A percentile compares a stretch with the other conserved stretches of the same genome.
Conservation (phyloP, 2,888 invertebrate species). For the Papilio gigon region DNA sequence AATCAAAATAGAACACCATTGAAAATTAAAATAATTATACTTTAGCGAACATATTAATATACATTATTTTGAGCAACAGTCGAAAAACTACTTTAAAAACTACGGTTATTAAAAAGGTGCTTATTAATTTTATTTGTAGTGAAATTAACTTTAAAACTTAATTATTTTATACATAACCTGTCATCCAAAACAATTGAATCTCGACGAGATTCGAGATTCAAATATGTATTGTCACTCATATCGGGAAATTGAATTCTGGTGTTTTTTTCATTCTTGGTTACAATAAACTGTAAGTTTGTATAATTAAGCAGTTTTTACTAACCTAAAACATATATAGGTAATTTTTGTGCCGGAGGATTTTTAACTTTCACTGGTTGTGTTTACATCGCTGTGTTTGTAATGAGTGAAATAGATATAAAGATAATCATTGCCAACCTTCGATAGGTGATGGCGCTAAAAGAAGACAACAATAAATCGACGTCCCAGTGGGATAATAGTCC, state of each 20-base stretch:
- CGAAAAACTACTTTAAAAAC: neutral
- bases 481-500: neutral
- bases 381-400: neutral
- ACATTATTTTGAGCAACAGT: too few relatives aligned
- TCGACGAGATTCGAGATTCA: constrained; percentile 3
- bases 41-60: too few relatives aligned
- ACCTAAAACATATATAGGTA: neutral
- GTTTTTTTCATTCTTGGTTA: neutral
- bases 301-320: neutral
- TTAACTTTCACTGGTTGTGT: neutral
- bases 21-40: neutral
- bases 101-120: neutral
- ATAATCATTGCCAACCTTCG: constrained; percentile 5
- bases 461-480: constrained; percentile 1
- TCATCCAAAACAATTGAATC: constrained; percentile 11
- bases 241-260: neutral
- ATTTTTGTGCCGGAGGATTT: neutral
- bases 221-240: neutral
- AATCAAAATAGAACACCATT: neutral
- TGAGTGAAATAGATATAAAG: neutral
- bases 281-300: neutral
- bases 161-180: neutral
- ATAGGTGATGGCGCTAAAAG: neutral
- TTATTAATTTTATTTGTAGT: neutral
- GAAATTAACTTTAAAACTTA: neutral